These are phyloP conservation scores for Phataginus tetradactyla DNA, from an alignment of 2,797 vertebrate genomes.

Conservation along the genomic window DNA sequence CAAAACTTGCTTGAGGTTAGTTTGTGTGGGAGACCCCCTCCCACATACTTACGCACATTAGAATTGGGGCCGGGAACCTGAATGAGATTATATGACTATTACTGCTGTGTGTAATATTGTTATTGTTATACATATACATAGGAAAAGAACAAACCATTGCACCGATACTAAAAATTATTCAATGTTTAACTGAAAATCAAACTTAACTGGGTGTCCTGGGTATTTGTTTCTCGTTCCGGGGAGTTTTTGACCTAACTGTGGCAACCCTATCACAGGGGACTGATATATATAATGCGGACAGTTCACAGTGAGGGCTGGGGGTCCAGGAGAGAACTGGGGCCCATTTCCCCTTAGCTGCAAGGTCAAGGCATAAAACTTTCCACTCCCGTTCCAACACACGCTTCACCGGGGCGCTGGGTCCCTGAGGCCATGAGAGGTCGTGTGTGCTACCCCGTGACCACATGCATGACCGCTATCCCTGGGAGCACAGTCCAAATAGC, in stretches of 20 bases:
- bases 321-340: not conserved
- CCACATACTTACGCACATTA: too few species aligned
- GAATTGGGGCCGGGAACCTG: too few species aligned
- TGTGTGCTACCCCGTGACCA: not conserved
- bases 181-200: not conserved
- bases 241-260: not conserved
- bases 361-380: slow-evolving; percentile 35
- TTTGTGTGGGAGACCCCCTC: too few species aligned
- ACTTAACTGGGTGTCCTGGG: not conserved
- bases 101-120: too few species aligned
- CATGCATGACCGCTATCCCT: not conserved
- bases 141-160: too few species aligned
- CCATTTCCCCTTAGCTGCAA: not conserved
- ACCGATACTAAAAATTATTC: not conserved
- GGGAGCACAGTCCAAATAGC: not conserved
- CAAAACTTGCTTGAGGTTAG: too few species aligned
- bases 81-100: too few species aligned
- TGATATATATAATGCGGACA: not conserved
- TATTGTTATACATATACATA: too few species aligned
- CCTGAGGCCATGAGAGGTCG: not conserved
- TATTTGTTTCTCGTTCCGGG: not conserved
- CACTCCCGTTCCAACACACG: not conserved
- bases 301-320: not conserved
- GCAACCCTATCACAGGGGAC: not conserved
- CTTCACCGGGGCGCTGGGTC: not conserved